Evolutionary conservation across 2,888 invertebrate genomes (phyloP), one percentile per base, ranked within the genome.

Genomic region (Scaptomyza reducta): DNA sequence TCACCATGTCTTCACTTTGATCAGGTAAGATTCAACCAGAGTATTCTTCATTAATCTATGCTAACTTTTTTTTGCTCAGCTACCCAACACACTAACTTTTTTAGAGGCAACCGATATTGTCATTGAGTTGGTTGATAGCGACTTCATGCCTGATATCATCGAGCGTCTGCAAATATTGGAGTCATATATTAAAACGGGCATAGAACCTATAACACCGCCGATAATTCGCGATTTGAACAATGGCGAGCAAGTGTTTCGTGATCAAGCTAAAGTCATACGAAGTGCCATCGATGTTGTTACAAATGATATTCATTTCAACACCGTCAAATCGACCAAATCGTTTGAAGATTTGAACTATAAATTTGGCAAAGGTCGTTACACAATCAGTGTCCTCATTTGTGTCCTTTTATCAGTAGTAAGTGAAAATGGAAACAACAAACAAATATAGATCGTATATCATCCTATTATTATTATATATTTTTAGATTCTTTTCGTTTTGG

Each of bases 1-100:
- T 79, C 86, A 0, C n/a, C 6, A 6, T 85, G 80, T 31, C 35
- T 82, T 2, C 84, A 84, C 25, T 61, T 69, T 9, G 81, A 80
- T 47, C 7, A 31, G 29, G 80, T 79, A 62, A 11, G 91, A 87
- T 2, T 18, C 27, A 27, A 27, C 22, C 7, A n/a, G 0, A 5
- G 0, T n/a, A 44, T 25, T 33, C 13, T 2, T 13, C 1, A n/a
- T 3, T 38, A 7, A 38, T 7, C 7, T 14, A 14, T 38, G n/a
- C 22, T 22, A 2, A 22, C 22, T 22, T 22, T 22, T 22, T 5
- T 22, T 22, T 7, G 14, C 14, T 22, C 42, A 81, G 81, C n/a
- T 84, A 1, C 84, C 81, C 0, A 14, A 68, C 2, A 27, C 50
- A 0, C 14, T 27, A 0, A 6, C 0, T 0, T 83, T 10, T 29